A percentile compares a stretch with the other conserved stretches of the same genome.
These are phyloP conservation scores for Goniozus legneri DNA, from an alignment of 1,140 invertebrate genomes.

Conservation along the genomic window DNA sequence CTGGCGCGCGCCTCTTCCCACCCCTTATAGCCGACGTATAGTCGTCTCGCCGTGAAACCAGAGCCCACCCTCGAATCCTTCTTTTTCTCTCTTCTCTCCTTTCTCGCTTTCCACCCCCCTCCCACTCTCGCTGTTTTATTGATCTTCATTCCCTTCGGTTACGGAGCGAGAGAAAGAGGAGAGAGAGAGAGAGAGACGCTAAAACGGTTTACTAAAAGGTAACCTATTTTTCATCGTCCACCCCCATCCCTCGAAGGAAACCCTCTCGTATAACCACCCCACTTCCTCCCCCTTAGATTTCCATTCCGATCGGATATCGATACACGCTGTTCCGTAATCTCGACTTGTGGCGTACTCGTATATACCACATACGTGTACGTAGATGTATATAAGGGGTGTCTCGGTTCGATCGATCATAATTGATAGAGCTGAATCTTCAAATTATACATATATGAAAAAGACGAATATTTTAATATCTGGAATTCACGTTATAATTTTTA, in stretches of 20 bases:
- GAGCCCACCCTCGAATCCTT: constrained; percentile 38
- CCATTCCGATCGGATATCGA: constrained; percentile 9
- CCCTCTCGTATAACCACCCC: constrained; percentile 1
- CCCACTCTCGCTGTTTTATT: constrained; percentile 42
- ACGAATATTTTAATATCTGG: no score
- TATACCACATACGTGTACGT: no score
- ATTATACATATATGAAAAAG: no score
- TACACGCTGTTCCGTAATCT: constrained; percentile 5
- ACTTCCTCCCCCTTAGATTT: background rate
- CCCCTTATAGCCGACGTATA: constrained; percentile 13
- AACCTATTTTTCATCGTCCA: constrained; percentile 39
- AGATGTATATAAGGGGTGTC: no score
- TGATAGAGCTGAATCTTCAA: no score
- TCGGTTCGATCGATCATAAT: no score
- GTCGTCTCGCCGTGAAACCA: constrained; percentile 33
- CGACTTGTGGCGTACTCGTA: no score
- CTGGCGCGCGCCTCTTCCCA: constrained; percentile 2
- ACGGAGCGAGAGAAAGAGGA: no score
- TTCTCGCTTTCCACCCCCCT: constrained; percentile 2
- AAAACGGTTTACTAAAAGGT: constrained; percentile 42
- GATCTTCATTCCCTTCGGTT: constrained; percentile 44
- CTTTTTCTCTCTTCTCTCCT: constrained; percentile 29
- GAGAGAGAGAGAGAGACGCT: no score
- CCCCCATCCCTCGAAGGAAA: constrained; percentile 8
- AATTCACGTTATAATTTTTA: no score